phyloP scores from a whole-genome alignment of 2,888 invertebrate species.

The Phaonia tiefii region DNA sequence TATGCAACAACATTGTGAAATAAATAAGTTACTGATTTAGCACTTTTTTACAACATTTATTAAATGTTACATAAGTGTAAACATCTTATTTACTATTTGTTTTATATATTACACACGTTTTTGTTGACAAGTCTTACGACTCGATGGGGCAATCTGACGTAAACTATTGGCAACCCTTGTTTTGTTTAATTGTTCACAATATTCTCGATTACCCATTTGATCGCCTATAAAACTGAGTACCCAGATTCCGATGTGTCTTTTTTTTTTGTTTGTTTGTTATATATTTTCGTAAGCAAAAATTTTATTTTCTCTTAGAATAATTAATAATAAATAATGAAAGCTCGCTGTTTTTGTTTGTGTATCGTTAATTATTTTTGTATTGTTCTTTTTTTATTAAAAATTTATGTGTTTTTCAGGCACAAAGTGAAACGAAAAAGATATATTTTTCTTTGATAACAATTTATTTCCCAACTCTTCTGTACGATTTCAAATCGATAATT shows the following conservation, averaged over 20 bases:
- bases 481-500: slow-evolving; percentile 5
- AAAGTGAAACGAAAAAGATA: slow-evolving; percentile 75
- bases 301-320: slow-evolving; percentile 53
- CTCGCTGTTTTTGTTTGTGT: slow-evolving; percentile 58
- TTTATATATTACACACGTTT: background rate
- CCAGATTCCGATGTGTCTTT: background rate
- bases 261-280: background rate
- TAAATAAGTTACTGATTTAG: too few relatives aligned
- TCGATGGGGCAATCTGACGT: too few relatives aligned
- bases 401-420: slow-evolving; percentile 76
- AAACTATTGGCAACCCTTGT: too few relatives aligned
- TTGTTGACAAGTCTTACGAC: too few relatives aligned
- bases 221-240: slow-evolving; percentile 25
- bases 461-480: slow-evolving; percentile 6
- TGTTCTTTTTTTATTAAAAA: slow-evolving; percentile 54
- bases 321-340: slow-evolving; percentile 54
- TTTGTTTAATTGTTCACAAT: too few relatives aligned
- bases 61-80: too few relatives aligned
- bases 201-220: background rate
- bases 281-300: slow-evolving; percentile 35
- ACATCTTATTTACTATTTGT: too few relatives aligned
- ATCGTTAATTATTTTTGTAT: slow-evolving; percentile 39
- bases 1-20: too few relatives aligned
- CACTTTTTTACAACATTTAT: too few relatives aligned
- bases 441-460: slow-evolving; percentile 26